Base-by-base conservation (phyloP, 2,113 vertebrate species). In the Setophaga coronata region DNA sequence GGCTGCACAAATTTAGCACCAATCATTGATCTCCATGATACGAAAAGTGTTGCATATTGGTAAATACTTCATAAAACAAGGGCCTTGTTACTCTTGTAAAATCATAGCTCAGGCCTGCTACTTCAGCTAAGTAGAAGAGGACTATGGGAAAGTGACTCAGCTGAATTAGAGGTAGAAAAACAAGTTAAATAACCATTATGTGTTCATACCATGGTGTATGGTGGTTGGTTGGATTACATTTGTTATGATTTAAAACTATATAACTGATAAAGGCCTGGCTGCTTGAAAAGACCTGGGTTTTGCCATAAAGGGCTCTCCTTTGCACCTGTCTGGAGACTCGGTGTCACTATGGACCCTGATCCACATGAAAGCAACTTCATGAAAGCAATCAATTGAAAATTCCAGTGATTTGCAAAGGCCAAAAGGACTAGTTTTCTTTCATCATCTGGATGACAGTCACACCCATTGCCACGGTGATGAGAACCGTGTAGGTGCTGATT, bases 381-480 rank as follows among this genome's bases (percentile, higher is more conserved):
- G 18, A 45, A 78, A 85, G 82, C 24, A 9, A 50, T 50, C 24
- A 9, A 50, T 50, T 71, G 51, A 29, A 38, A 67, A 79, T 57
- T 62, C 24, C 70, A 61, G 28, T 43, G 60, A 26, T 36, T 72
- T 66, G 18, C 9, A 16, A 53, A 72, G 48, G 38, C 47, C 38
- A 45, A 62, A 86, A 65, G 25, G 29, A 66, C 40, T 7, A 23
- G 6, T 45, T 87, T 69, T 45, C 26, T 64, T 87, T 64, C 42
- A 29, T 60, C 29, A 51, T 13, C n/a, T 65, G 56, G 33, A 19
- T 58, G 36, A 25, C 48, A 76, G 21, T 57, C 56, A 29, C 0
- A 0, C 20, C 24, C 47, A 24, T 21, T 5, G 1, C 38, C 51
- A 25, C 5, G 23, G 23, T 15, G 34, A 19, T 47, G 26, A 60